A percentile compares a stretch with the other conserved stretches of the same genome.
Conservation (phyloP, 1,140 invertebrate genomes). For the Apis cerana region DNA sequence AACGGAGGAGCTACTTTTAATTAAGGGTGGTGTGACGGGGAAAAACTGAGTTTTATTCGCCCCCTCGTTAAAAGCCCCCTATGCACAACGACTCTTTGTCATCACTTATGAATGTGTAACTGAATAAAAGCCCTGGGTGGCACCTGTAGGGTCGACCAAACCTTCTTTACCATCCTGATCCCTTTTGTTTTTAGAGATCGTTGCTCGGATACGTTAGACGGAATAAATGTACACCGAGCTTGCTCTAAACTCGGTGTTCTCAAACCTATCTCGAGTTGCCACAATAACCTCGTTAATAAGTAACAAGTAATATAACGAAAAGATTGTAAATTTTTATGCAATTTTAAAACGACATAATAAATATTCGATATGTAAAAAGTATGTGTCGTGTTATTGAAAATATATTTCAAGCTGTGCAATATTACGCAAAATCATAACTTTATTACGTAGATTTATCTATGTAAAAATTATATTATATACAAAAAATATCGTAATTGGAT, state of each 20-base stretch:
- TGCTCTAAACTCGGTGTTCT: not conserved
- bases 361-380: too few relatives aligned
- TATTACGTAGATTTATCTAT: too few relatives aligned
- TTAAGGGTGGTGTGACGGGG: constrained; percentile 1
- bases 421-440: too few relatives aligned
- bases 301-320: too few relatives aligned
- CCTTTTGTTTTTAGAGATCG: constrained; percentile 44
- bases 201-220: constrained; percentile 37
- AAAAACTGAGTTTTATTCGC: constrained; percentile 33
- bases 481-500: too few relatives aligned
- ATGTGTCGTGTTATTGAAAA: too few relatives aligned
- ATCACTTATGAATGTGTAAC: constrained; percentile 37
- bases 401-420: too few relatives aligned
- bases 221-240: constrained; percentile 3
- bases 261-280: too few relatives aligned
- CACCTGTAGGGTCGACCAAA: constrained; percentile 11
- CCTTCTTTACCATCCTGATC: constrained; percentile 27
- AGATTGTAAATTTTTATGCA: too few relatives aligned
- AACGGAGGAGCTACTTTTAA: constrained; percentile 15
- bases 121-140: constrained; percentile 31
- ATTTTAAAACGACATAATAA: too few relatives aligned
- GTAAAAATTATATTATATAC: too few relatives aligned
- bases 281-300: too few relatives aligned
- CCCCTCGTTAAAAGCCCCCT: constrained; percentile 24
- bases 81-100: not conserved